A percentile compares a stretch with the other conserved stretches of the same genome.
These are phyloP conservation scores for Forficula auricularia DNA, from an alignment of 1,140 invertebrate species.

Conservation along the genomic window DNA sequence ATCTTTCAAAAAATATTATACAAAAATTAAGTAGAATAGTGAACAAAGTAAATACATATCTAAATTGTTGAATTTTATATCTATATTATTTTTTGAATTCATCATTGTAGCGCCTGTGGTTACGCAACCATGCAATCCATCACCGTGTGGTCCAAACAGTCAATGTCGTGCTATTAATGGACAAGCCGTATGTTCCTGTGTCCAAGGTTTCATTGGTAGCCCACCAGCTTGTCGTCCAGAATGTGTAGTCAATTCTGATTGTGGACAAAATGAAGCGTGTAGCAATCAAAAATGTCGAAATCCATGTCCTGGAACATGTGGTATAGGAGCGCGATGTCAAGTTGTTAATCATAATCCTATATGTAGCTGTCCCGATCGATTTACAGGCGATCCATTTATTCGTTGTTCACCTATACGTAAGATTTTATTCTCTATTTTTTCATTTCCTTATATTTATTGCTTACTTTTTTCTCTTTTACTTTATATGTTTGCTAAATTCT, in stretches of 20 bases:
- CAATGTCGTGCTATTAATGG: conserved; percentile 21
- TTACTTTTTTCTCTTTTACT: no score
- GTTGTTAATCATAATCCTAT: conserved; percentile 22
- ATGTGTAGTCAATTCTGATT: conserved; percentile 15
- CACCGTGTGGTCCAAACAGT: conserved; percentile 45
- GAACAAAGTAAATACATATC: no score
- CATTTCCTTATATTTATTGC: conserved; percentile 2
- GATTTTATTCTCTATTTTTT: neutral
- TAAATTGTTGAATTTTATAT: no score
- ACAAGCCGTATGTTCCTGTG: conserved; percentile 17
- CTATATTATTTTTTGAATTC: no score
- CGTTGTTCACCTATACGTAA: conserved; percentile 16
- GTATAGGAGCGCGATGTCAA: conserved; percentile 23
- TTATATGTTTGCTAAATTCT: no score
- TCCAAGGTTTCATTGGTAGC: conserved; percentile 14
- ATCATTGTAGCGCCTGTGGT: conserved; percentile 23
- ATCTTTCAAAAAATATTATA: no score
- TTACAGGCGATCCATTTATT: conserved; percentile 20
- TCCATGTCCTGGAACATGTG: conserved; percentile 21
- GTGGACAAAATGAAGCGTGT: conserved; percentile 16
- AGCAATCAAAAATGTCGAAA: conserved; percentile 12
- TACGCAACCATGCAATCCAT: conserved; percentile 40
- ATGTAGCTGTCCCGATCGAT: conserved; percentile 20
- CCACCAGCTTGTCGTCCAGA: conserved; percentile 21
- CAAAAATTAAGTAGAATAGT: neutral